These are phyloP conservation scores for Pogonus chalceus DNA, from an alignment of 1,140 invertebrate species.

Conservation along the genomic window DNA sequence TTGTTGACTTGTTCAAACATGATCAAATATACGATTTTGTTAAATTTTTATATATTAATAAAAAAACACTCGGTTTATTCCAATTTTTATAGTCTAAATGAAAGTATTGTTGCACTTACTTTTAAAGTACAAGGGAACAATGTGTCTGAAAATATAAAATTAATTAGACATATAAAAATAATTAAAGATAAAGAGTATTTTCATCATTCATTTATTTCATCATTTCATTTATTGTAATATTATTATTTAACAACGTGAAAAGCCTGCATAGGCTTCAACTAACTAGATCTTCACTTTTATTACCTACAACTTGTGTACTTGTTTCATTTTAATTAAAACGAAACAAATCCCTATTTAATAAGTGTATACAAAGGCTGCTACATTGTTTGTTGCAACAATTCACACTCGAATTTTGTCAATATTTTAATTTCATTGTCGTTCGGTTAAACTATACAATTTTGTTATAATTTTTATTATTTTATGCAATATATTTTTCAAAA, in stretches of 20 bases:
- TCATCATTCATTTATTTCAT: conserved; percentile 9
- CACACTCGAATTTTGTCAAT: background rate
- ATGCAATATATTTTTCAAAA: no score
- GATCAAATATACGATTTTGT: no score
- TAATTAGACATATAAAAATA: conserved; percentile 31
- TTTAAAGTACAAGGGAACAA: no score
- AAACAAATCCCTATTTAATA: conserved; percentile 6
- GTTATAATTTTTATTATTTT: no score
- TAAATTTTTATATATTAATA: no score
- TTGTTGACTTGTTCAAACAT: no score
- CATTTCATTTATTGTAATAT: conserved; percentile 11
- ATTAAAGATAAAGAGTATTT: conserved; percentile 21
- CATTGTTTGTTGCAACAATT: conserved; percentile 7
- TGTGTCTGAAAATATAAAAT: conserved; percentile 7
- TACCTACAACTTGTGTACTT: conserved; percentile 10
- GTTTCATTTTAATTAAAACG: conserved; percentile 19
- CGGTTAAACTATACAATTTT: no score
- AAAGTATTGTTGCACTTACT: no score
- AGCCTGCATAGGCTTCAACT: conserved; percentile 27
- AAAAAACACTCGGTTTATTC: no score
- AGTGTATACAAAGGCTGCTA: conserved; percentile 4
- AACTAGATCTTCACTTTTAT: conserved; percentile 9
- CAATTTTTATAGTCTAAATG: no score
- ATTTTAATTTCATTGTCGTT: no score
- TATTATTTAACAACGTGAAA: conserved; percentile 38